These are phyloP conservation scores for Hystrix brachyura DNA, from an alignment of 2,113 vertebrate species.

Conservation along the genomic window DNA sequence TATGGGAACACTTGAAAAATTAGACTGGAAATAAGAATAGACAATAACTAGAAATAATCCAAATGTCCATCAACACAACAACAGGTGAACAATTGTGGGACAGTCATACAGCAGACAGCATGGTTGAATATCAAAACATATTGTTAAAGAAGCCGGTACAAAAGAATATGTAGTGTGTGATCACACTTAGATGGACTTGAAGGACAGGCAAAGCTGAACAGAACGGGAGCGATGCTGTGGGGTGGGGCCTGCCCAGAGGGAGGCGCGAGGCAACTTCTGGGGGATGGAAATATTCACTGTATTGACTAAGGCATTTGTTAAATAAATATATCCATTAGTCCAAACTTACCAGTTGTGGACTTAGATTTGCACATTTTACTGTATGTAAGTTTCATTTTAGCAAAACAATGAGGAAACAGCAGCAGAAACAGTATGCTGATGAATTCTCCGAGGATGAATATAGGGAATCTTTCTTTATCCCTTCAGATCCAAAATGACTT, in stretches of 20 bases:
- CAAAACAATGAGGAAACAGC: neutral
- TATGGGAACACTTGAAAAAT: constrained; percentile 12
- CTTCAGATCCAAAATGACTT: neutral
- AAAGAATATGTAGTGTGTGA: neutral
- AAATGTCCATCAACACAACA: neutral
- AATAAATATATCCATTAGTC: neutral
- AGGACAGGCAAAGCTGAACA: neutral
- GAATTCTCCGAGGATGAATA: neutral
- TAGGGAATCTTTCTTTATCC: neutral
- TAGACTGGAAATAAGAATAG: neutral
- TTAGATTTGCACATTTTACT: neutral
- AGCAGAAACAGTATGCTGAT: neutral
- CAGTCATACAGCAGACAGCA: neutral
- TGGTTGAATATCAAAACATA: neutral
- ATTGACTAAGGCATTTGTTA: neutral
- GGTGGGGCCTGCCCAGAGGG: neutral
- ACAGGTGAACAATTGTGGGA: neutral
- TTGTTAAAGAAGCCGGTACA: neutral
- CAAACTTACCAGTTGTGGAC: neutral
- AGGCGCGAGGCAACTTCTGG: neutral
- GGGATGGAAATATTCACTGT: neutral
- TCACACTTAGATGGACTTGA: neutral
- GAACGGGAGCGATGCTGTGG: neutral
- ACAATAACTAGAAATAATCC: neutral
- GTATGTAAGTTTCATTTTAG: neutral